Evolutionary conservation across 2,797 vertebrate species (phyloP), one percentile per base, ranked within the genome.

Genomic region (Tiaroga cobitis): DNA sequence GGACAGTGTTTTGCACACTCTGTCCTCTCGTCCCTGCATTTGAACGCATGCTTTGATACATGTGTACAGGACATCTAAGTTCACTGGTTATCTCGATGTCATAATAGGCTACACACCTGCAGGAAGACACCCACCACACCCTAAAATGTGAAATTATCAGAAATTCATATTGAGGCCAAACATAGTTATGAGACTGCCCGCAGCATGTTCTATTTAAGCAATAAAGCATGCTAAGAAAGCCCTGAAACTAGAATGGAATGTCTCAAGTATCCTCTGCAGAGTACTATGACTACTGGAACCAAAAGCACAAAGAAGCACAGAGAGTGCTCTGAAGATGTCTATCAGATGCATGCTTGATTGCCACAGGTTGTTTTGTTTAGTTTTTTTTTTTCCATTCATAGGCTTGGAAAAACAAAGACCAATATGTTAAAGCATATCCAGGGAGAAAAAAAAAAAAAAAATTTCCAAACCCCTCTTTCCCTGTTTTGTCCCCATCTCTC

Each of bases 351-450:
- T 74, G 8, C 10, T 80, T 61, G n/a, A 59, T 34, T 82, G 65
- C 83, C 81, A 75, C 51, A 70, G 77, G 56, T 67, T 75, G 79
- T 11, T 86, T 16, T 16, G n/a, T n/a, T n/a, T n/a, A n/a, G n/a
- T 1, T 46, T 5, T 49, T 5, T 46, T 13, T 69, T 78, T 78
- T 80, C 46, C 81, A 80, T 32, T 68, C 4, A 6, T 63, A 73
- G 49, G 41, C 49, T 86, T 80, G n/a, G n/a, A 83, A 86, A 81
- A 89, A 89, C 80, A 87, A 87, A 80, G 51, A 49, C 76, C 65
- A 79, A 77, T 83, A 81, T 85, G 82, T 43, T 84, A 67, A 84
- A 85, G 79, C 78, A 87, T 85, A 78, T 81, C 76, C 83, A 34
- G n/a, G 32, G 19, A 37, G 49, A 29, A 84, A 65, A 43, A 29